Evolutionary conservation across 2,113 vertebrate species (phyloP).

Genomic region (Platysternon megacephalum): DNA sequence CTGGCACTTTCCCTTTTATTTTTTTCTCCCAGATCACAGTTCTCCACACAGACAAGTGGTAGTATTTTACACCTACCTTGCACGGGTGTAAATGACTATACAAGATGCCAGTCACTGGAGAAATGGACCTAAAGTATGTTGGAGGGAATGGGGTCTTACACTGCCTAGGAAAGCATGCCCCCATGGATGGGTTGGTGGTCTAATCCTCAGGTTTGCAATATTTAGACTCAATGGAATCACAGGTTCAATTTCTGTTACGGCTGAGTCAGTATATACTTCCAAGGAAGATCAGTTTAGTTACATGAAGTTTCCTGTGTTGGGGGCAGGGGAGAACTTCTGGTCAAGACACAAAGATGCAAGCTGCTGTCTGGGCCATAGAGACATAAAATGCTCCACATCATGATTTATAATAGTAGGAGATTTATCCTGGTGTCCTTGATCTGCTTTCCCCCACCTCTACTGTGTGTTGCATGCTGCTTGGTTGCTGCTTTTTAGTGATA

Average conservation of each 20-base stretch:
- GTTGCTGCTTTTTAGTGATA: not conserved
- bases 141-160: not conserved
- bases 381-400: not conserved
- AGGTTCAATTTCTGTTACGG: not conserved
- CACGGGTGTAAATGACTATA: not conserved
- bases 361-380: not conserved
- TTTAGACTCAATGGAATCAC: not conserved
- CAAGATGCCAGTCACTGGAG: not conserved
- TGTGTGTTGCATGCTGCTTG: not conserved
- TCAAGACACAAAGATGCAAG: not conserved
- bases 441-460: not conserved
- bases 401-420: not conserved
- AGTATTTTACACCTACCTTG: not conserved
- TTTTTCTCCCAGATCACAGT: not conserved
- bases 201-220: not conserved
- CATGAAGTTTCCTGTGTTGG: not conserved
- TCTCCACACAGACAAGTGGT: not conserved
- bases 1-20: not conserved
- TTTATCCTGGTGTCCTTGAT: not conserved
- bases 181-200: not conserved
- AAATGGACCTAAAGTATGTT: not conserved
- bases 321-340: not conserved
- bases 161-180: not conserved
- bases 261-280: not conserved
- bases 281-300: not conserved